These are phyloP conservation scores for Podilymbus podiceps DNA, from an alignment of 2,113 vertebrate genomes.

Conservation along the genomic window DNA sequence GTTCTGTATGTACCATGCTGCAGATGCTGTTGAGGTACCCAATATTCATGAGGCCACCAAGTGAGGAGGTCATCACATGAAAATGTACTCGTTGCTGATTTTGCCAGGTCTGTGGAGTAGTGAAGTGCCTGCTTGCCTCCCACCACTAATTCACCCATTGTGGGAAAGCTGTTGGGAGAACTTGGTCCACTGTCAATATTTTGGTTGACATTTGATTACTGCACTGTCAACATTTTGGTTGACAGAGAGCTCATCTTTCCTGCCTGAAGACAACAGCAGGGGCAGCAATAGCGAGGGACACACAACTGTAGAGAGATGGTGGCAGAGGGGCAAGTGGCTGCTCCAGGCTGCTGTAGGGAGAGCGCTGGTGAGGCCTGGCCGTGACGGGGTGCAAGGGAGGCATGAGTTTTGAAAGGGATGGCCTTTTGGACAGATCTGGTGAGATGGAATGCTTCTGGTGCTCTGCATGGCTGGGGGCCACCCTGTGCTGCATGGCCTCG, in stretches of 20 bases:
- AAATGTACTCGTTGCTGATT: not conserved
- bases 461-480: not conserved
- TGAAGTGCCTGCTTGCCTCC: not conserved
- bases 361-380: not conserved
- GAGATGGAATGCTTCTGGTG: not conserved
- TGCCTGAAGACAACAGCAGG: not conserved
- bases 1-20: not conserved
- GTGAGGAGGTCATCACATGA: not conserved
- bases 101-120: not conserved
- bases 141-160: not conserved
- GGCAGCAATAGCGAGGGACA: not conserved
- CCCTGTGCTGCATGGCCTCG: not conserved
- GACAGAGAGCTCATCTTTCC: not conserved
- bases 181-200: not conserved
- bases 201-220: accelerated
- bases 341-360: not conserved
- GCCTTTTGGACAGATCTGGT: not conserved
- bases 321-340: not conserved
- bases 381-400: accelerated
- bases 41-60: too few relatives aligned
- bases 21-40: not conserved
- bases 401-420: not conserved
- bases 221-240: accelerated
- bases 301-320: accelerated
- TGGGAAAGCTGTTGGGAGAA: not conserved